Evolutionary conservation across 2,113 vertebrate species (phyloP), one percentile per base, ranked within the genome.

Genomic region (Lycaon pictus): DNA sequence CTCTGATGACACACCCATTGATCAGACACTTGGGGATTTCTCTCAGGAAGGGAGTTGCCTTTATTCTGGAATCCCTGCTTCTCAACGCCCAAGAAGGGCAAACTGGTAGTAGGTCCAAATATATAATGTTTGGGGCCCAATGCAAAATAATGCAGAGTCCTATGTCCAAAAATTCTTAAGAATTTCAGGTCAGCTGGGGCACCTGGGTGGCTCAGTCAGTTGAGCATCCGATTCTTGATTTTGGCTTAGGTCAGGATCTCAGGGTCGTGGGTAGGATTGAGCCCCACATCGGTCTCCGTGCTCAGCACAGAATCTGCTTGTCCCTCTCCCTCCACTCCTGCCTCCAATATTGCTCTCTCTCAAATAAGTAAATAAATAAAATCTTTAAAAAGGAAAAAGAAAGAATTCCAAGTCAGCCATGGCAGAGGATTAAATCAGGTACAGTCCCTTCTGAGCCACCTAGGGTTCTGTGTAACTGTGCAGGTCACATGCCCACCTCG

Each of bases 391-490:
- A 69, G 19, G 15, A 69, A 69, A 10, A n/a, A 69, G 43, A 7
- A 19, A 62, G 48, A 35, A 72, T 67, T 65, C n/a, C 37, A 91
- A 43, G 35, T 62, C 7, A 2, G 25, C 6, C 11, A 37, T 3
- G 51, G 23, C 11, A 16, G 63, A n/a, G 58, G 13, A 1, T 55
- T 74, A 37, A 37, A 43, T 22, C 15, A 25, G 62, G 19, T 0
- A 0, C 1, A 32, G 35, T 23, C 19, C 35, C 16, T 58, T 29
- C 35, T 17, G 37, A 29, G 10, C 0, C 43, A 43, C 43, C 0
- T 1, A 11, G 27, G 56, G 6, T 8, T 20, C 71, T 3, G 5
- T 20, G 48, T 11, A 16, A 9, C 43, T 53, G 17, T 71, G 37
- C 51, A 10, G 56, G 20, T 17, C 4, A 6, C 1, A 2, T 1